Percentiles rank a stretch among this genome's conserved stretches.
Conservation (phyloP, 2,797 vertebrate genomes). For the Lepidocolaptes lacrymiger region DNA sequence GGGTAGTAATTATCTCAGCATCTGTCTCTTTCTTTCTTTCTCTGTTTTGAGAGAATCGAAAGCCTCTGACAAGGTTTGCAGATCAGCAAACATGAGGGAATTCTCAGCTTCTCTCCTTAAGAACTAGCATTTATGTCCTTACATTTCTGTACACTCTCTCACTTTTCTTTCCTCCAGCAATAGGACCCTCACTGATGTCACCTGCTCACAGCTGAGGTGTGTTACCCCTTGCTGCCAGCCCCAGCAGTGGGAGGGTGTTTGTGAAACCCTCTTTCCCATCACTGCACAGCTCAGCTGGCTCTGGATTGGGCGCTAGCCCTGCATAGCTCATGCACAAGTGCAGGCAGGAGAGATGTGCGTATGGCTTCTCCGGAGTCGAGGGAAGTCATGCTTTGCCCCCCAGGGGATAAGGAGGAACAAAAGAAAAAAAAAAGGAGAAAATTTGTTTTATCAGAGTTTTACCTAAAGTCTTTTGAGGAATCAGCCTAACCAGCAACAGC, state of each 20-base stretch:
- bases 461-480: not conserved
- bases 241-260: not conserved
- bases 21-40: slow-evolving; percentile 57
- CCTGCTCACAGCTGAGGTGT: rapidly evolving
- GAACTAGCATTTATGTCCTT: not conserved
- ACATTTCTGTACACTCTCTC: not conserved
- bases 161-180: not conserved
- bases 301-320: not conserved
- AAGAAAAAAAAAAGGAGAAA: too few relatives aligned
- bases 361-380: not conserved
- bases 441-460: not conserved
- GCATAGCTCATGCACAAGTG: rapidly evolving
- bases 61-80: slow-evolving; percentile 39
- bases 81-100: not conserved
- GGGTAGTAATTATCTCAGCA: slow-evolving; percentile 55
- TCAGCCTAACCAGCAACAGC: not conserved
- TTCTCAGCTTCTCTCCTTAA: not conserved
- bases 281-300: rapidly evolving
- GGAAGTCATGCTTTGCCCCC: not conserved
- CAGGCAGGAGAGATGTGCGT: not conserved
- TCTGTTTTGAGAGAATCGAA: not conserved
- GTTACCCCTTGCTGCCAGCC: not conserved
- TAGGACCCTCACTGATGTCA: rapidly evolving
- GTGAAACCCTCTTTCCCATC: not conserved
- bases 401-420: rapidly evolving